These are phyloP conservation scores for Sorex fumeus DNA, from an alignment of 2,113 vertebrate species.

Conservation along the genomic window DNA sequence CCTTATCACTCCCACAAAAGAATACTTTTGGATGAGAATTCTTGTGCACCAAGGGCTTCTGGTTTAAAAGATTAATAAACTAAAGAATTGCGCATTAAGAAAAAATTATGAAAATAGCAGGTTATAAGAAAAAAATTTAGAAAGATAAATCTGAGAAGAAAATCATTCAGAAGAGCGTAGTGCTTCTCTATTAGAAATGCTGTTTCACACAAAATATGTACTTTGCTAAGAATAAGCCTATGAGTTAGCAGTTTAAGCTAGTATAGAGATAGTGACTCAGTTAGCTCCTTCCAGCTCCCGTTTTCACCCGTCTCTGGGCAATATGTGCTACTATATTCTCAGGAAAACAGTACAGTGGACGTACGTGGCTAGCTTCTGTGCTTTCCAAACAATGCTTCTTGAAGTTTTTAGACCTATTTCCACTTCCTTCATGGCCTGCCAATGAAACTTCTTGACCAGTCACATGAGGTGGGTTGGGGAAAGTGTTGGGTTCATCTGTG, in stretches of 20 bases:
- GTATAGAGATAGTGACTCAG: too few relatives aligned
- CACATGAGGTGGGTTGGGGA: neutral
- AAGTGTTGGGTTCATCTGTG: neutral
- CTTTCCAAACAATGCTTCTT: neutral
- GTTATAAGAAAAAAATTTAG: neutral
- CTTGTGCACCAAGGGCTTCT: neutral
- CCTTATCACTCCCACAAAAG: neutral
- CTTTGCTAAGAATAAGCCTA: conserved; percentile 1
- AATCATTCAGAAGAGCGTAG: neutral
- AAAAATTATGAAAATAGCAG: neutral
- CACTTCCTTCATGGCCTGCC: neutral
- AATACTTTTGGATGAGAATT: neutral
- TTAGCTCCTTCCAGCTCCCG: neutral
- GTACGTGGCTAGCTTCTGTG: neutral
- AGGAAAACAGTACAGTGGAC: neutral
- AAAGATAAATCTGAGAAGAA: neutral
- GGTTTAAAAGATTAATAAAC: neutral
- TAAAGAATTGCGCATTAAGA: conserved; percentile 22
- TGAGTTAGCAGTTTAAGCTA: neutral
- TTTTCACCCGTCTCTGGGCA: neutral
- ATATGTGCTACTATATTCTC: neutral
- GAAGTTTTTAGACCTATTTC: neutral
- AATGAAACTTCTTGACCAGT: neutral
- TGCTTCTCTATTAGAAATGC: neutral
- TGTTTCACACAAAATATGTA: neutral